These are phyloP conservation scores for Drosophila guanche DNA, from an alignment of 1,140 invertebrate genomes.

Conservation along the genomic window DNA sequence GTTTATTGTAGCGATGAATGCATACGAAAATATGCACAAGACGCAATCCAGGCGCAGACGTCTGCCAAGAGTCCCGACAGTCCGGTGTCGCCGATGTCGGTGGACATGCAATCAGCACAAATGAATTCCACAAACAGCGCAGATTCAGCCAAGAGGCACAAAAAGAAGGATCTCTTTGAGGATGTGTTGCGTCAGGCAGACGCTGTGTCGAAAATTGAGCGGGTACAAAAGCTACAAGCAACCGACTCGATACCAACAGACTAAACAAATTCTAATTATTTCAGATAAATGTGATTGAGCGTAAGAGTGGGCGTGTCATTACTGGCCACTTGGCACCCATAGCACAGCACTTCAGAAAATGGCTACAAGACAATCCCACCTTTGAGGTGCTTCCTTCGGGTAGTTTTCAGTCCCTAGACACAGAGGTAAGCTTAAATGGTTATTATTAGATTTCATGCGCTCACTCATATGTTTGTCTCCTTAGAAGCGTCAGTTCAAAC, in stretches of 20 bases:
- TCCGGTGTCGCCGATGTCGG: slow-evolving; percentile 11
- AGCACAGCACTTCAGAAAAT: slow-evolving; percentile 89
- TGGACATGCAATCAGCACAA: slow-evolving; percentile 4
- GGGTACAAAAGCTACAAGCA: slow-evolving; percentile 81
- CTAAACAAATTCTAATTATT: neutral
- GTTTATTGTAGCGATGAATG: slow-evolving; percentile 96
- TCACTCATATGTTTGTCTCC: neutral
- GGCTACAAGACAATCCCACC: slow-evolving; percentile 93
- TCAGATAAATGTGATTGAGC: slow-evolving; percentile 91
- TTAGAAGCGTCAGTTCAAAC: slow-evolving; percentile 51
- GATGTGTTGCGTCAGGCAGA: slow-evolving; percentile 70
- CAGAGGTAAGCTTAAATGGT: slow-evolving; percentile 71
- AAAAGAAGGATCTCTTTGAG: slow-evolving; percentile 75
- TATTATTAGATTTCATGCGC: neutral
- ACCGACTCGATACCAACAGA: neutral
- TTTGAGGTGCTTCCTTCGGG: slow-evolving; percentile 91
- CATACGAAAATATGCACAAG: slow-evolving; percentile 92
- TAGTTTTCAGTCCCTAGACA: slow-evolving; percentile 83
- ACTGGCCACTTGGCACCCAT: slow-evolving; percentile 91
- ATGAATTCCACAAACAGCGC: neutral
- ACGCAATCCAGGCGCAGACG: slow-evolving; percentile 84
- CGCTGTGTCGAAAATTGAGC: slow-evolving; percentile 82
- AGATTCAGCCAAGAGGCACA: slow-evolving; percentile 67
- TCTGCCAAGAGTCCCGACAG: slow-evolving; percentile 34
- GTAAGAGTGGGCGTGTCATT: slow-evolving; percentile 89